Conservation (phyloP, 2,797 vertebrate species). For the Peromyscus eremicus region DNA sequence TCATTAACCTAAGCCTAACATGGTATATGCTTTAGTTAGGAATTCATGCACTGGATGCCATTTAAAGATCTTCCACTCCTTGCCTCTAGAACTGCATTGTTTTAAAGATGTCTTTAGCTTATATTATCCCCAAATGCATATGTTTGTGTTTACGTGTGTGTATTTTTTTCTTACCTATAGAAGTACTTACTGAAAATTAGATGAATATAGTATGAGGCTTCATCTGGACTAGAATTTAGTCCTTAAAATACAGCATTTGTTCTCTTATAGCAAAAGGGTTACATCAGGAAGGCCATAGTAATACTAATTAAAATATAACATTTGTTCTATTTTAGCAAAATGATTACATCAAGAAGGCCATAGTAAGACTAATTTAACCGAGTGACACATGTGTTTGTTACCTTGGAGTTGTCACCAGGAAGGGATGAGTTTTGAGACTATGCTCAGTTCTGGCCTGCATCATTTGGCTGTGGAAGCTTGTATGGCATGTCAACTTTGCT, state of each 20-base stretch:
- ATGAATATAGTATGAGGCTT: neutral
- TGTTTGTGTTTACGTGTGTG: neutral
- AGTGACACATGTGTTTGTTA: neutral
- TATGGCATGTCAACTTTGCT: neutral
- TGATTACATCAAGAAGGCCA: neutral
- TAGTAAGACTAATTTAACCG: neutral
- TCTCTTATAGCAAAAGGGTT: conserved; percentile 45
- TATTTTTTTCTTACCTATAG: neutral
- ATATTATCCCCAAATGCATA: neutral
- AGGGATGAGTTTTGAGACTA: neutral
- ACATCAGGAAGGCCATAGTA: neutral
- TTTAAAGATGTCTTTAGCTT: conserved; percentile 51
- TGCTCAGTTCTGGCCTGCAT: neutral
- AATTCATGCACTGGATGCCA: neutral
- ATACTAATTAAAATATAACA: neutral
- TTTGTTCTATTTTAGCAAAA: conserved; percentile 49
- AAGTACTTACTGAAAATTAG: conserved; percentile 22
- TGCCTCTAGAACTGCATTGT: conserved; percentile 11
- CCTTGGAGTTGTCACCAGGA: neutral
- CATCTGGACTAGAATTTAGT: conserved; percentile 34
- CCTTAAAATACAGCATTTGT: neutral
- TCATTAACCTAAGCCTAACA: neutral
- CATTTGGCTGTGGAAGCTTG: neutral
- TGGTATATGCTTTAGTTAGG: neutral
- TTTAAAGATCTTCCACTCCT: conserved; percentile 21